Conservation (phyloP, 2,797 vertebrate species). For the Eupleurogrammus muticus region DNA sequence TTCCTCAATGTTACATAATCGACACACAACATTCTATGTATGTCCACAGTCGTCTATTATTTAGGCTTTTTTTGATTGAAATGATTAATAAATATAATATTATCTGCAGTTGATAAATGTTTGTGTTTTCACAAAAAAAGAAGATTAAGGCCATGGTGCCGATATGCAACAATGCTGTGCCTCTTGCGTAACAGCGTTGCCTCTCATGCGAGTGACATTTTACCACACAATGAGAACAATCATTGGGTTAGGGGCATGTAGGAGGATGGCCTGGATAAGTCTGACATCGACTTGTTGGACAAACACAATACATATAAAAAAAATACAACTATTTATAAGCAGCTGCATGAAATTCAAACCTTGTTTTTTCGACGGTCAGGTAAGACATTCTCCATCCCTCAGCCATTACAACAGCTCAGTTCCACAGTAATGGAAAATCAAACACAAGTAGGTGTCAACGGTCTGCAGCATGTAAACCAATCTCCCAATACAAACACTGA, state of each 20-base stretch:
- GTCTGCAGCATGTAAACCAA: conserved; percentile 26
- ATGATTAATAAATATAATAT: no score
- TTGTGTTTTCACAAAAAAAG: no score
- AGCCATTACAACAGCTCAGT: background rate
- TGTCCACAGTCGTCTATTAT: no score
- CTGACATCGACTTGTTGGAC: conserved; percentile 32
- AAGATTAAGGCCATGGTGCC: no score
- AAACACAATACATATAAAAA: background rate
- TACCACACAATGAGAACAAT: conserved; percentile 54
- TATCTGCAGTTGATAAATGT: no score
- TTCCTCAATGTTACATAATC: no score
- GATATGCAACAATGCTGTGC: conserved; percentile 14
- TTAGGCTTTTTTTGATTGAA: no score
- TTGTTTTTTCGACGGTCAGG: background rate
- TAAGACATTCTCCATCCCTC: background rate
- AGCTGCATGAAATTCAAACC: background rate
- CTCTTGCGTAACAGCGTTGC: conserved; percentile 46
- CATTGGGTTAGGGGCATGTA: conserved; percentile 26
- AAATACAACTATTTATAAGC: conserved; percentile 5
- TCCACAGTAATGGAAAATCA: conserved; percentile 49
- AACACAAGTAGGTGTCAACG: conserved; percentile 43
- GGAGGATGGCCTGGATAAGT: conserved; percentile 32
- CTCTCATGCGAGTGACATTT: conserved; percentile 54
- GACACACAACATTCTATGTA: no score
- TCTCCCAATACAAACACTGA: conserved; percentile 61